Evolutionary conservation across 2,797 vertebrate species (phyloP), one percentile per base, ranked within the genome.

Genomic region (Amazona finschi): DNA sequence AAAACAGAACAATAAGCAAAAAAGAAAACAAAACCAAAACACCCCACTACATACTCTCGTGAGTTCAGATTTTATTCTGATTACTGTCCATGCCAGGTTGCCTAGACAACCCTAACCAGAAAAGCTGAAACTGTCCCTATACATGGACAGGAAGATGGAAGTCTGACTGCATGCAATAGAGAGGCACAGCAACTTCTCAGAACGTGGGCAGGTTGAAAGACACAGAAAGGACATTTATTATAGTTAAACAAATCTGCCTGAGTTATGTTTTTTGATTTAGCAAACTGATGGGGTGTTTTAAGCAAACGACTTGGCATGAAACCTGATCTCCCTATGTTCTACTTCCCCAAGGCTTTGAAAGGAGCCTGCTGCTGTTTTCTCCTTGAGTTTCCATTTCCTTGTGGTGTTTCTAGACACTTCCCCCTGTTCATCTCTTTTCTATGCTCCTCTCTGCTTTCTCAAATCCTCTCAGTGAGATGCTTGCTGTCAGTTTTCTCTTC

Each of bases 31-130:
- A 65, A 11, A 2, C 3, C 57, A 44, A 41, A 70, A 18, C 3
- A 28, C 50, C 39, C n/a, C 15, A 61, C 7, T 58, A 7, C 0
- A 0, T 28, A 50, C 4, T 27, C 13, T 49, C 58, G 27, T 44
- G 25, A 18, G 31, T 86, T 53, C 44, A 61, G 18, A 27, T 73
- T 17, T 31, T 87, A 20, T n/a, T 66, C 64, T 90, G 33, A 30
- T 44, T 27, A 15, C 30, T 60, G 24, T 70, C 47, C 6, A 0
- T 18, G 11, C 36, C 67, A 71, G 46, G 15, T 20, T 69, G 15
- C 65, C 30, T 71, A 2, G 2, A 49, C 12, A 80, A 1, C 9
- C 16, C 16, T 18, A 62, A 90, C 12, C 50, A 60, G 19, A 39
- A n/a, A 46, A 57, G 20, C 5, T 49, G 21, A 46, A 86, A 61